phyloP scores from a whole-genome alignment of 1,140 invertebrate genomes.

The Triops longicaudatus region DNA sequence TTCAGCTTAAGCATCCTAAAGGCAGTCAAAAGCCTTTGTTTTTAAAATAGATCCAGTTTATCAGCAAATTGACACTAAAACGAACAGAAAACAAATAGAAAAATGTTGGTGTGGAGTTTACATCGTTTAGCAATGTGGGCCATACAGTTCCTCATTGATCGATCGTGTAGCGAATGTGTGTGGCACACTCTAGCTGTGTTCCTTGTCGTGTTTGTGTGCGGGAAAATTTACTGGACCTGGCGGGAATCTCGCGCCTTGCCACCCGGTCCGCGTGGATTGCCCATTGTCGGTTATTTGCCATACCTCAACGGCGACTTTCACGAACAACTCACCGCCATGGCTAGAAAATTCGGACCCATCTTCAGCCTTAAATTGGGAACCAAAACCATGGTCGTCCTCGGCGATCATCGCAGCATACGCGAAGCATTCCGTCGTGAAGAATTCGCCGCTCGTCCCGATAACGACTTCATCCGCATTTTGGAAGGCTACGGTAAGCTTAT shows the following conservation, averaged over 20 bases:
- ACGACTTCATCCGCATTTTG: constrained; percentile 72
- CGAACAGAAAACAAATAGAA: constrained; percentile 4
- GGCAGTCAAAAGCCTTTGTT: neutral
- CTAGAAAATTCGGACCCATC: constrained; percentile 64
- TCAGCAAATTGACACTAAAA: neutral
- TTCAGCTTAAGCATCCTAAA: no score
- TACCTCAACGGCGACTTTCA: constrained; percentile 67
- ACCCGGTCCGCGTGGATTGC: constrained; percentile 75
- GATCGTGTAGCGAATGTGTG: constrained; percentile 25
- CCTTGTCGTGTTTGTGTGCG: constrained; percentile 12
- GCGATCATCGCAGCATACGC: constrained; percentile 71
- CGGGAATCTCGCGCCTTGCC: constrained; percentile 45
- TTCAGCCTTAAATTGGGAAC: constrained; percentile 72
- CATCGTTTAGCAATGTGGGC: constrained; percentile 22
- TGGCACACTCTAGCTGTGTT: constrained; percentile 24
- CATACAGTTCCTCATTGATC: constrained; percentile 22
- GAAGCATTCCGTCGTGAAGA: constrained; percentile 74
- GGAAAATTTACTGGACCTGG: constrained; percentile 17
- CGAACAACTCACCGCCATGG: constrained; percentile 62
- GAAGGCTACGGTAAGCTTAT: constrained; percentile 74
- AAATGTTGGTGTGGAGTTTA: constrained; percentile 26
- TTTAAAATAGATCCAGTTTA: neutral
- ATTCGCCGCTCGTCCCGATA: constrained; percentile 74
- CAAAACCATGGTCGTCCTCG: constrained; percentile 71
- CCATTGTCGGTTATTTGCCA: constrained; percentile 69